Evolutionary conservation across 2,888 invertebrate genomes (phyloP), one percentile per base, ranked within the genome.

Genomic region (Dasypogon diadema): DNA sequence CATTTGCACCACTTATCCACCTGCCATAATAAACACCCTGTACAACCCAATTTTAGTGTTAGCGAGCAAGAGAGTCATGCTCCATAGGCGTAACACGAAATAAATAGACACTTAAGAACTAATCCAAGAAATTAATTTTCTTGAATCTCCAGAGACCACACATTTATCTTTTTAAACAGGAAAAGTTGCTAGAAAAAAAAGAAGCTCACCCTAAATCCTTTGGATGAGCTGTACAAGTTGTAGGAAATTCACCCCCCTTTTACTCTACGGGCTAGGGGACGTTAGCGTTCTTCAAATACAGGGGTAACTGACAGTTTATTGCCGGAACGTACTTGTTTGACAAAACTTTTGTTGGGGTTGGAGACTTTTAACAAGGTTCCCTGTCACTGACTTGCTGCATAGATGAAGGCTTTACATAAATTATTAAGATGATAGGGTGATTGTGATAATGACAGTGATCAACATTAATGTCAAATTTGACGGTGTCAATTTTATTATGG

Each of bases 51-150:
- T 63, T 37, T 70, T 46, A 51, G 46, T 68, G 60, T 30, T 22
- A 34, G 48, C 16, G 56, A 18, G 46, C n/a, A 5, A 22, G 51
- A 26, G 68, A 48, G 37, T 34, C 30, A 37, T 74, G 76, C 51
- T 78, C 74, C n/a, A 75, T 75, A 54, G 65, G 68, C 76, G 74
- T 73, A 76, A 78, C 76, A 76, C 55, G 68, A 76, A 75, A 78
- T 76, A 76, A 78, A 78, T 76, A 76, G 77, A 78, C 58, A 78
- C 77, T 77, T 77, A 79, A 76, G 77, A 79, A 78, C 77, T 79
- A 79, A 79, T 79, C 78, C 77, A 78, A 77, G 76, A 79, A 79
- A 79, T 79, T 79, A 79, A 78, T 78, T 79, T 78, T 74, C 75
- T 56, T 22, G 58, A 77, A 75, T 79, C 79, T 75, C 77, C 24